Evolutionary conservation across 35 echinoderm and acorn worm species (phyloP).

Genomic region (Stichopus chloronotus): DNA sequence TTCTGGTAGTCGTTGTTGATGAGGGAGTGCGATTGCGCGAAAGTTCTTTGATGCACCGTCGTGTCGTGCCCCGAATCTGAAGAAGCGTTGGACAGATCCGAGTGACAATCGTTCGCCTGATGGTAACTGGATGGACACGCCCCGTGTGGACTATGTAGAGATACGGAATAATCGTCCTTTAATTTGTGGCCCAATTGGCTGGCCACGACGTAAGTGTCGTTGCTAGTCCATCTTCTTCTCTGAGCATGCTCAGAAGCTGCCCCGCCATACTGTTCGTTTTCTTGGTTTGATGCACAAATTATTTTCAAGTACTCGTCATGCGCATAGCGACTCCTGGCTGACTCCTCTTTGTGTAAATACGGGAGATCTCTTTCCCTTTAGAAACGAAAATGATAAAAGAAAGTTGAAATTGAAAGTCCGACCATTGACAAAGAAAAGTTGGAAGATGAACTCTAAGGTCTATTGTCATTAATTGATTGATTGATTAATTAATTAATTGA

Average conservation of each 20-base stretch:
- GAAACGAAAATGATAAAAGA: slow-evolving; percentile 25
- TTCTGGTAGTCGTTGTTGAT: slow-evolving; percentile 44
- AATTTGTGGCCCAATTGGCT: slow-evolving; percentile 78
- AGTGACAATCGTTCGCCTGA: slow-evolving; percentile 80
- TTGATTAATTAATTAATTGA: too few species aligned
- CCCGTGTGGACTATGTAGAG: slow-evolving; percentile 89
- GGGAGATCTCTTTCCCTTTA: slow-evolving; percentile 85
- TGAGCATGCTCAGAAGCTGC: slow-evolving; percentile 51
- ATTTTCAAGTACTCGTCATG: slow-evolving; percentile 86
- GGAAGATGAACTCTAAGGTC: too few species aligned
- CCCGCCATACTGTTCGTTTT: slow-evolving; percentile 44
- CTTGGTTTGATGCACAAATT: slow-evolving; percentile 42
- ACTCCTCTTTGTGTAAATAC: slow-evolving; percentile 80
- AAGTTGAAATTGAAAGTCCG: not conserved
- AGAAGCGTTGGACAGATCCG: slow-evolving; percentile 44
- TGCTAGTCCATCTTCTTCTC: slow-evolving; percentile 86
- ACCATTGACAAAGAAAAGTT: too few species aligned
- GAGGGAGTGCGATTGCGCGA: slow-evolving; percentile 35
- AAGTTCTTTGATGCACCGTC: slow-evolving; percentile 4
- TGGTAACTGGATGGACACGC: slow-evolving; percentile 93
- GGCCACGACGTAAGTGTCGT: slow-evolving; percentile 90
- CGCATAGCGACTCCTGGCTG: slow-evolving; percentile 78
- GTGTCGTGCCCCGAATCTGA: slow-evolving; percentile 62
- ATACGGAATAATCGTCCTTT: slow-evolving; percentile 87
- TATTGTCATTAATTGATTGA: too few species aligned